Percentiles rank a stretch among this genome's conserved stretches.
These are phyloP conservation scores for Oxycera nigricornis DNA, from an alignment of 2,888 invertebrate genomes.

Conservation along the genomic window DNA sequence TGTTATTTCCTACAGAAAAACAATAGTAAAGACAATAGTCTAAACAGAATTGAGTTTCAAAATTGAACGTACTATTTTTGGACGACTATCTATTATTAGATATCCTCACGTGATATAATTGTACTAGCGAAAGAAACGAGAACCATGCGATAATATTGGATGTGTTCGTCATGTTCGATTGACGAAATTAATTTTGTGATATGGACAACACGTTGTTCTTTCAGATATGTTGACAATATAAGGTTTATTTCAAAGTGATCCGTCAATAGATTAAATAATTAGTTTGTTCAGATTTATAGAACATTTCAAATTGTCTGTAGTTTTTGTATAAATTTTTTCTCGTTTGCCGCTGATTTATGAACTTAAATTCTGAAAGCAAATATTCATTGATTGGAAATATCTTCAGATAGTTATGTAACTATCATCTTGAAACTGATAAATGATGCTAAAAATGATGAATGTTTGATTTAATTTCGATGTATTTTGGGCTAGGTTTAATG, in stretches of 20 bases:
- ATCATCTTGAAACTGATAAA: too few species aligned
- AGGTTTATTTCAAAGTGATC: neutral
- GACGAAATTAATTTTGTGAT: too few species aligned
- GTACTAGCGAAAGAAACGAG: neutral
- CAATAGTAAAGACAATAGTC: neutral
- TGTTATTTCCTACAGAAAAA: neutral
- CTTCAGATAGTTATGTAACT: too few species aligned
- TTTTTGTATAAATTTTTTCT: too few species aligned
- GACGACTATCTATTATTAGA: neutral
- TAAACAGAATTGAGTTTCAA: neutral
- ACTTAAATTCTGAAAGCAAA: too few species aligned
- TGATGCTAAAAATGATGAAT: too few species aligned
- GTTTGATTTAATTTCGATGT: too few species aligned
- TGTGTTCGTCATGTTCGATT: neutral
- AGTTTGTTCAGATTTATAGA: neutral
- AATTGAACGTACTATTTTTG: neutral
- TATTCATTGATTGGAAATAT: too few species aligned
- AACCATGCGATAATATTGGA: neutral
- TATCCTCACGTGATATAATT: neutral
- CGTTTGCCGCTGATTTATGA: too few species aligned
- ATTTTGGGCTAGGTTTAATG: too few species aligned
- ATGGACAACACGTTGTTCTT: too few species aligned
- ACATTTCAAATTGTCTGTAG: neutral
- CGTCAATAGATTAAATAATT: neutral
- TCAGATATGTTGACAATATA: too few species aligned